These are phyloP conservation scores for Drosophila sordidapex DNA, from an alignment of 2,888 invertebrate species.

Conservation along the genomic window DNA sequence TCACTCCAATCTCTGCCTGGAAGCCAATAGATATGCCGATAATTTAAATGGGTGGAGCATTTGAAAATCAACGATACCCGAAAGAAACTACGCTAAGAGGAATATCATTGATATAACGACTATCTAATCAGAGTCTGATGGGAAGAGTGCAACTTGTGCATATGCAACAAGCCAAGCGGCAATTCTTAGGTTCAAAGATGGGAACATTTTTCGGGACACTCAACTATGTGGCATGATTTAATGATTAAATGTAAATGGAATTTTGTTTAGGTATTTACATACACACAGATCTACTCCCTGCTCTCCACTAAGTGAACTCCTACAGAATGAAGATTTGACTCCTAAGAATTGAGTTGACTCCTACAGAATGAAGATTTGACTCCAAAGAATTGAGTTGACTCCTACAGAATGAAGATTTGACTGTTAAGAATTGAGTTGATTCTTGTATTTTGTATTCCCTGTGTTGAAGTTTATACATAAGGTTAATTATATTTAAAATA, in stretches of 20 bases:
- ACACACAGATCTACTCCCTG: neutral
- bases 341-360: neutral
- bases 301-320: neutral
- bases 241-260: neutral
- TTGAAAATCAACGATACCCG: neutral
- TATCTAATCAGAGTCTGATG: neutral
- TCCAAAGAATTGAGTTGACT: too few relatives aligned
- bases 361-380: neutral
- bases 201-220: neutral
- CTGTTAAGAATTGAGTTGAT: neutral
- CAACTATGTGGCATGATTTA: neutral
- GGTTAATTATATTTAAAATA: neutral
- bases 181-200: neutral
- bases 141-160: neutral
- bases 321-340: neutral
- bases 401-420: neutral
- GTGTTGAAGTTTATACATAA: neutral
- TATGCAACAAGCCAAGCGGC: neutral
- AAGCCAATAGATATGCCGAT: constrained; percentile 2
- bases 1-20: neutral
- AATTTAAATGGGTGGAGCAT: constrained; percentile 29
- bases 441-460: neutral
- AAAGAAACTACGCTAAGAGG: neutral
- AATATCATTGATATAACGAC: neutral
- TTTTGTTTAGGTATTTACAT: neutral